phyloP scores from a whole-genome alignment of 2,888 invertebrate species.

The Cheilosia pagana region DNA sequence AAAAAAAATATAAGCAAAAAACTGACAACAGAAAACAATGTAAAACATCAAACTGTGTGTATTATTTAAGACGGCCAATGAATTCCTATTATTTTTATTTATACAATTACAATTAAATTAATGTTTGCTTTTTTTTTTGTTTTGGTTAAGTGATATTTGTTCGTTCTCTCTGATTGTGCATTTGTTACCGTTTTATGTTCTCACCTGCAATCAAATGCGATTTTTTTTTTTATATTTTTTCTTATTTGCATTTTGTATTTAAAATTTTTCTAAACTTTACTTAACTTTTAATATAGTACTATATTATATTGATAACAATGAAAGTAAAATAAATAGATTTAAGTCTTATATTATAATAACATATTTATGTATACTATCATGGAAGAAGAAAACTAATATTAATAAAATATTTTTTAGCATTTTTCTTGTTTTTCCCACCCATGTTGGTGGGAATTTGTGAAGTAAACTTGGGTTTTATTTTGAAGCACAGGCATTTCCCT shows the following conservation, averaged over 20 bases:
- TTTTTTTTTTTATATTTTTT: conserved; percentile 34
- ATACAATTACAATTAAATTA: conserved; percentile 31
- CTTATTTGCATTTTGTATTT: conserved; percentile 64
- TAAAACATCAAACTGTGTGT: conserved; percentile 54
- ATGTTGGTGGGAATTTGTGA: conserved; percentile 20
- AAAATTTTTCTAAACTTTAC: conserved; percentile 61
- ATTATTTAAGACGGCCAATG: conserved; percentile 79
- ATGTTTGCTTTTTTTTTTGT: not conserved
- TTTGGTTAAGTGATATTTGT: conserved; percentile 41
- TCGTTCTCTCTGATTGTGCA: conserved; percentile 8
- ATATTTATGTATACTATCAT: conserved; percentile 60
- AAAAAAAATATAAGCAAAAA: conserved; percentile 10
- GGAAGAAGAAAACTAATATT: conserved; percentile 21
- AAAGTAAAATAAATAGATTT: conserved; percentile 33
- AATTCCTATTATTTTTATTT: conserved; percentile 81
- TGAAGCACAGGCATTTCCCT: too few relatives aligned
- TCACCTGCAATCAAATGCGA: conserved; percentile 5
- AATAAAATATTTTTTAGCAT: conserved; percentile 56
- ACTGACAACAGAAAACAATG: conserved; percentile 13
- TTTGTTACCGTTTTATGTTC: conserved; percentile 11
- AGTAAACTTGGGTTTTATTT: conserved; percentile 14
- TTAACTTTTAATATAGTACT: conserved; percentile 39
- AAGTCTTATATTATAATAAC: conserved; percentile 44
- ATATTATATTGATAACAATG: conserved; percentile 10
- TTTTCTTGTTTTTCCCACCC: conserved; percentile 33